These are phyloP conservation scores for Acanthaster planci DNA, from an alignment of 35 echinoderm and acorn worm species.

Conservation along the genomic window DNA sequence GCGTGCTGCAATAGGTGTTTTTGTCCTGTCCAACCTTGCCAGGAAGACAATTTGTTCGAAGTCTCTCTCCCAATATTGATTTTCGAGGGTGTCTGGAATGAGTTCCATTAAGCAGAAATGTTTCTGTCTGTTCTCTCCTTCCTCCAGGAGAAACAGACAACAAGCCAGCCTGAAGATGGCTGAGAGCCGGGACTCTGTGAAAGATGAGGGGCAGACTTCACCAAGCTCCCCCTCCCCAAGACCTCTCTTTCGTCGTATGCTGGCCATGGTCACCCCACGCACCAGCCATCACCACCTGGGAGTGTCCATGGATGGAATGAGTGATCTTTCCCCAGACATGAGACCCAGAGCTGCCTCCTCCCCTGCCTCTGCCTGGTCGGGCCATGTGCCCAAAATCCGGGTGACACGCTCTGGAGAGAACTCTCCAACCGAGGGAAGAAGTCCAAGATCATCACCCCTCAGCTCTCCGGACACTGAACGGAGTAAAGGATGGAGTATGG, in stretches of 20 bases:
- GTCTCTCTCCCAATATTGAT: neutral
- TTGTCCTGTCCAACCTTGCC: too few relatives aligned
- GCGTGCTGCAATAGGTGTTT: too few relatives aligned
- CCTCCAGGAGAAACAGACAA: neutral
- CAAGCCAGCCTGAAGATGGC: neutral
- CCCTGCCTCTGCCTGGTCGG: neutral
- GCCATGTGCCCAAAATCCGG: neutral
- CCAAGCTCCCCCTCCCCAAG: neutral
- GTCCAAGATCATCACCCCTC: neutral
- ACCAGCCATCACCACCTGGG: neutral
- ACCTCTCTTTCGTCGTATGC: neutral
- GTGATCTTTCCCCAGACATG: conserved; percentile 7
- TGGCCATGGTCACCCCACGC: conserved; percentile 5
- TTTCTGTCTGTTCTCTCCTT: neutral
- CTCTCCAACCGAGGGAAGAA: neutral
- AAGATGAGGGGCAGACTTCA: neutral
- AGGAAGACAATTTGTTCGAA: too few relatives aligned
- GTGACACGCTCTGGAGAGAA: conserved; percentile 8
- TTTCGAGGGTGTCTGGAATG: neutral
- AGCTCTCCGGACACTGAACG: conserved; percentile 9
- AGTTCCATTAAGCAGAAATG: conserved; percentile 7
- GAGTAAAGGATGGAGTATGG: neutral
- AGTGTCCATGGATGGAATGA: neutral
- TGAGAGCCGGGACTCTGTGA: neutral
- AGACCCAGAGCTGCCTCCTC: conserved; percentile 15